Base-by-base conservation (phyloP, 1,140 invertebrate genomes). In the Scaptomyza hsui region DNA sequence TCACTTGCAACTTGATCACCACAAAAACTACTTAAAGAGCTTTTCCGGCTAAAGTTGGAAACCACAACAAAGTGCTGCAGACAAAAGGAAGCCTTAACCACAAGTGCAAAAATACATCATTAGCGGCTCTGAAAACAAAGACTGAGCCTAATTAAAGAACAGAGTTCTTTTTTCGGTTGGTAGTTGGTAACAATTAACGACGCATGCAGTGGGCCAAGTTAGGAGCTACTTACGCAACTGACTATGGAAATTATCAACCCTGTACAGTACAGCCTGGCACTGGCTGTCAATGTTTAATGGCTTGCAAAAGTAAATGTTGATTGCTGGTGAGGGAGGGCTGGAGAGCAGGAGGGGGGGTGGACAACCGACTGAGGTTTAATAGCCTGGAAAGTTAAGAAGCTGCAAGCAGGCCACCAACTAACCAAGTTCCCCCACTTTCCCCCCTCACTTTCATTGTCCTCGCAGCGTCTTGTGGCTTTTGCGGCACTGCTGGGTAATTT, bases 241-340 rank as follows among this genome's bases (percentile, higher is more conserved):
- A 32, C 56, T 24, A 64, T 64, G 78, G 72, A 88, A 83, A 83
- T 89, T 88, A 83, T 88, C 83, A 89, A 65, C 78, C 72, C 78
- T 68, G 78, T 69, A 48, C 61, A 65, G 55, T 19, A 48, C 52
- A 16, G 37, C 21, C 39, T 39, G 45, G 41, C 16, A 60, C 42
- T 70, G 41, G 78, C 82, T 83, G 83, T 81, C 83, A 86, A 76
- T 88, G 86, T 68, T 89, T 79, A 89, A 89, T 89, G 86, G 86
- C 81, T 89, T 86, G 86, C 86, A 89, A 89, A 89, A 88, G 81
- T 77, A 89, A 89, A 89, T 89, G 86, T 80, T 86, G 86, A 86
- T 82, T 89, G 78, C 63, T 69, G 64, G 55, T 56, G 72, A 35
- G 51, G 24, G 49, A 37, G 37, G 57, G 6, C 7, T n/a, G n/a